A percentile compares a stretch with the other conserved stretches of the same genome.
Evolutionary conservation across 2,797 vertebrate species (phyloP).

Genomic region (Columba guinea): DNA sequence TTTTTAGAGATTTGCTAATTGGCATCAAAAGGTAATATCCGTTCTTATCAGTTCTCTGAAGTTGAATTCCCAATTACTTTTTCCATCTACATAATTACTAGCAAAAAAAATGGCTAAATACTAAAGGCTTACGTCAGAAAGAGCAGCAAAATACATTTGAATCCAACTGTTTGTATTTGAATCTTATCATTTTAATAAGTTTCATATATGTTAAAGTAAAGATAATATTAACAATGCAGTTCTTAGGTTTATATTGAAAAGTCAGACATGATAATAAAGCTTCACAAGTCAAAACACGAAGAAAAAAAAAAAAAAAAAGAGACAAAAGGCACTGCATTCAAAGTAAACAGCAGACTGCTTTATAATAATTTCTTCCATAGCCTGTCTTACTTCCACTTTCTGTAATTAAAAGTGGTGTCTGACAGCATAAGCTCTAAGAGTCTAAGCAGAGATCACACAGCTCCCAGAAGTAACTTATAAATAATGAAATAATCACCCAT

Average conservation of each 20-base stretch:
- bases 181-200: background rate
- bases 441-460: background rate
- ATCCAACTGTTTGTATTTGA: background rate
- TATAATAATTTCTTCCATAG: slow-evolving; percentile 3
- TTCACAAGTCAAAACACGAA: background rate
- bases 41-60: background rate
- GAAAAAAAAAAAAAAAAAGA: background rate
- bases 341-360: background rate
- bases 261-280: background rate
- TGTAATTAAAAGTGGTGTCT: slow-evolving; percentile 33
- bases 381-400: background rate
- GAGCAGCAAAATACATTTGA: background rate
- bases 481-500: slow-evolving; percentile 24
- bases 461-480: slow-evolving; percentile 26
- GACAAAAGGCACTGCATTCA: background rate
- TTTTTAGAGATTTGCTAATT: background rate
- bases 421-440: slow-evolving; percentile 26
- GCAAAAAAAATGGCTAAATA: background rate
- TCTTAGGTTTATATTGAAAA: background rate
- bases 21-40: background rate
- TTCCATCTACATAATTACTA: background rate
- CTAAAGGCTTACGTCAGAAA: background rate
- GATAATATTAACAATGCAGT: background rate
- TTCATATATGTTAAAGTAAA: background rate
- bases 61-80: background rate